Base-by-base conservation (phyloP, 2,113 vertebrate species). In the Irena cyanogastra region DNA sequence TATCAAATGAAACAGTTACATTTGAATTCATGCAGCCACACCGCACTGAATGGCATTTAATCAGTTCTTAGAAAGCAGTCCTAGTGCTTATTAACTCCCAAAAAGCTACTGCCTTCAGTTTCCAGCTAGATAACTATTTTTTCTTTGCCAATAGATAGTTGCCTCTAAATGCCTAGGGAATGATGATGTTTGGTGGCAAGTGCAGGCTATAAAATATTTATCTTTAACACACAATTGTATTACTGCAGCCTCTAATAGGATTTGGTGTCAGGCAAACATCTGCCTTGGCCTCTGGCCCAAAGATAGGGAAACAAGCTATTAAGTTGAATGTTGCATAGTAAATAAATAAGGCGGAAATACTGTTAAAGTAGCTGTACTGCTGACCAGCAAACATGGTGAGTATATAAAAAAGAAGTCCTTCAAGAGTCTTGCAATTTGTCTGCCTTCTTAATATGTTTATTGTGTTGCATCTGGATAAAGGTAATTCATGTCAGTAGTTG, bases 181-280 rank as follows among this genome's bases (percentile, higher is more conserved):
- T 89, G 57, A 94, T 95, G 87, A 84, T 64, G 90, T 84, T 94
- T 59, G 81, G 97, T 97, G 93, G 92, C 95, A 88, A 95, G 47
- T 86, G 50, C 41, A 76, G 88, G n/a, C 97, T 95, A 87, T 97
- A 97, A 98, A 98, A 98, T 98, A 97, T 97, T 97, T 97, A 97
- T 97, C 94, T 96, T 95, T 95, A 97, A 92, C 97, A 94, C 89
- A 78, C 97, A 97, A 97, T 97, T 96, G 90, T 86, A 95, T 98
- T 97, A 97, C 91, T 70, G 66, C 85, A 96, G 76, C 95, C 60
- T 96, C 93, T 98, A 97, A 98, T 96, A 97, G 90, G 77, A 97
- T 98, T 98, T 97, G 72, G 85, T 97, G 90, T 96, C 85, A 86
- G 91, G 82, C 86, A 96, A 94, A 94, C 95, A 95, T 97, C 94